Evolutionary conservation across 1,140 invertebrate genomes (phyloP), one percentile per base, ranked within the genome.

Genomic region (Ruditapes philippinarum): DNA sequence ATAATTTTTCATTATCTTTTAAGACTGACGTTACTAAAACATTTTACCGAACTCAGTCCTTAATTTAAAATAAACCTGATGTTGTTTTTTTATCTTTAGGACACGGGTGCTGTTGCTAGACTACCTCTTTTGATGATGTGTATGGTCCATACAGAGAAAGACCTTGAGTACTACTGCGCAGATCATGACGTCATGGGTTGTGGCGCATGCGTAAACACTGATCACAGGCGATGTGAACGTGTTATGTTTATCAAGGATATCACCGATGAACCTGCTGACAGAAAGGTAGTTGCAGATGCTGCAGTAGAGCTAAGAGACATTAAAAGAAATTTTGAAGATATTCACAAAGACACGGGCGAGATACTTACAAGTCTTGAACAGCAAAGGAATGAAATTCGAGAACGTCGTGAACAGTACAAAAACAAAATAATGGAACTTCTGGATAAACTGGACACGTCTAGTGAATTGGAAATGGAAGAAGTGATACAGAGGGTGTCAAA

Each of bases 101-200:
- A 88, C 28, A 88, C 85, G 9, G 85, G 85, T 28, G 74, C 85
- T 7, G 40, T 88, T 49, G 85, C 74, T 36, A 33, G 85, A n/a
- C 85, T 88, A 68, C 85, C 85, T 11, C 57, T 88, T 28, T 54
- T 88, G 17, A 88, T 88, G 85, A 88, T 88, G 85, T 88, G 85
- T 40, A 88, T 88, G 54, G 60, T 70, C 17, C 85, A 88, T 79
- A 25, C 85, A 0, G 85, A 88, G 1, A 88, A 88, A 54, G 85
- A 88, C 33, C 25, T 88, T 4, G 85, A 88, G 36, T 88, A 88
- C 38, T 88, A 79, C 62, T 88, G 85, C 33, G 85, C 51, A 9
- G 85, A 88, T 65, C 85, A 88, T 80, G 85, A 88, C 76, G 85
- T 88, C 74, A 88, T 88, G 85, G 85, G 45, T 17, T 88, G 85